phyloP scores from a whole-genome alignment of 2,888 invertebrate genomes.

The Atherix ibis region DNA sequence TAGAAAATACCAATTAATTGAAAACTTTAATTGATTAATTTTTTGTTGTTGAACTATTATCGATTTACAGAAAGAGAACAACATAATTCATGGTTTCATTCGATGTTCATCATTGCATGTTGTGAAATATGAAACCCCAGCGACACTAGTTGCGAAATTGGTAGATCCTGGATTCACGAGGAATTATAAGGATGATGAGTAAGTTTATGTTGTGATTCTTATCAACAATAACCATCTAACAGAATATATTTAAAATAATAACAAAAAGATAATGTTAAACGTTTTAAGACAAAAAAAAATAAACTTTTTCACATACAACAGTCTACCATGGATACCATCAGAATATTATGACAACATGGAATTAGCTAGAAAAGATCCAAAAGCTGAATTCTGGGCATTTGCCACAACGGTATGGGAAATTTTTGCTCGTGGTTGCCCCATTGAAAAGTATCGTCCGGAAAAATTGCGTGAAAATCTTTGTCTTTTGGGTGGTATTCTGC shows the following conservation, averaged over 20 bases:
- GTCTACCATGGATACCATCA: slow-evolving; percentile 73
- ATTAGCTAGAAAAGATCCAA: slow-evolving; percentile 45
- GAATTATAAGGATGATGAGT: slow-evolving; percentile 49
- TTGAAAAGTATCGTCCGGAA: slow-evolving; percentile 22
- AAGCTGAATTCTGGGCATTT: slow-evolving; percentile 81
- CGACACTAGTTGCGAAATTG: slow-evolving; percentile 59
- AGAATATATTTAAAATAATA: too few species aligned
- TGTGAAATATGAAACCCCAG: slow-evolving; percentile 45
- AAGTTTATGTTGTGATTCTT: slow-evolving; percentile 16
- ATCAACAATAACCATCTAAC: slow-evolving; percentile 3
- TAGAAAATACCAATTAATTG: slow-evolving; percentile 1
- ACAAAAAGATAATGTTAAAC: too few species aligned
- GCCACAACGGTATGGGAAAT: slow-evolving; percentile 88
- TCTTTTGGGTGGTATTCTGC: slow-evolving; percentile 39
- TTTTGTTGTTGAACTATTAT: too few species aligned
- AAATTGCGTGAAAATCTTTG: slow-evolving; percentile 16
- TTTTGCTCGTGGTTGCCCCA: slow-evolving; percentile 57
- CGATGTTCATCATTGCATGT: slow-evolving; percentile 69
- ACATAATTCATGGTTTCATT: slow-evolving; percentile 70
- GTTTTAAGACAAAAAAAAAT: too few species aligned
- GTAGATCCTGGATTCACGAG: slow-evolving; percentile 64
- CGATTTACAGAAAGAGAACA: slow-evolving; percentile 48
- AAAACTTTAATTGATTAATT: slow-evolving; percentile 5
- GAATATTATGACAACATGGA: slow-evolving; percentile 60
- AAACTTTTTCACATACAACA: too few species aligned